These are phyloP conservation scores for Hephaestus fuliginosus DNA, from an alignment of 2,797 vertebrate species.

Conservation along the genomic window DNA sequence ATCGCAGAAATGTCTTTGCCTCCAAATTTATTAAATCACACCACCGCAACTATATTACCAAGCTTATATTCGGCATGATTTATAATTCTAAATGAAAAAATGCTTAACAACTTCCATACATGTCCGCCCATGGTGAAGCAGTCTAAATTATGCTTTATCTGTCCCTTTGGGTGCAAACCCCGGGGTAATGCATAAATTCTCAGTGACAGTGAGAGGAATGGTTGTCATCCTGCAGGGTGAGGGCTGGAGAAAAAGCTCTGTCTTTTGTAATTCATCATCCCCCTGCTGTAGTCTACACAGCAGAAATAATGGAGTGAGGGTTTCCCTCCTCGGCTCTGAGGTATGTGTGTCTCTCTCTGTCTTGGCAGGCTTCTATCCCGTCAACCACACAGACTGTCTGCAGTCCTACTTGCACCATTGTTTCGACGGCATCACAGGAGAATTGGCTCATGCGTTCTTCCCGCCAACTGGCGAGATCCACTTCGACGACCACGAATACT, in stretches of 20 bases:
- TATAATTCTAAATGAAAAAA: conserved; percentile 53
- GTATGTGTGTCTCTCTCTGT: conserved; percentile 48
- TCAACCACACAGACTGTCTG: conserved; percentile 96
- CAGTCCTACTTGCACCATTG: conserved; percentile 94
- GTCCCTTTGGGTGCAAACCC: conserved; percentile 52
- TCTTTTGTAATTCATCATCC: conserved; percentile 60
- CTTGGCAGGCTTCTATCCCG: conserved; percentile 93
- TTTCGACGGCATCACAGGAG: conserved; percentile 96
- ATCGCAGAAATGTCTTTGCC: conserved; percentile 24
- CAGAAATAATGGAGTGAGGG: conserved; percentile 58
- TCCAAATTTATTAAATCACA: conserved; percentile 58
- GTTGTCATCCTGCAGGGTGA: conserved; percentile 44
- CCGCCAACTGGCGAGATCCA: conserved; percentile 96
- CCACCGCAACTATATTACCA: conserved; percentile 42
- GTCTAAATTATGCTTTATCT: conserved; percentile 53
- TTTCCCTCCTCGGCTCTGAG: conserved; percentile 66
- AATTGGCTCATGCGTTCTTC: conserved; percentile 97
- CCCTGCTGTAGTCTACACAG: conserved; percentile 44
- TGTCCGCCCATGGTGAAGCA: conserved; percentile 43
- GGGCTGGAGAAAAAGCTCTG: conserved; percentile 47
- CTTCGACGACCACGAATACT: conserved; percentile 96
- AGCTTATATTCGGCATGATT: conserved; percentile 61
- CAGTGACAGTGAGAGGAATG: conserved; percentile 61
- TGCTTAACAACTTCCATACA: conserved; percentile 62
- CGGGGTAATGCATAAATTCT: conserved; percentile 56